A percentile compares a stretch with the other conserved stretches of the same genome.
Evolutionary conservation across 2,888 invertebrate genomes (phyloP).

Genomic region (Cheilosia variabilis): DNA sequence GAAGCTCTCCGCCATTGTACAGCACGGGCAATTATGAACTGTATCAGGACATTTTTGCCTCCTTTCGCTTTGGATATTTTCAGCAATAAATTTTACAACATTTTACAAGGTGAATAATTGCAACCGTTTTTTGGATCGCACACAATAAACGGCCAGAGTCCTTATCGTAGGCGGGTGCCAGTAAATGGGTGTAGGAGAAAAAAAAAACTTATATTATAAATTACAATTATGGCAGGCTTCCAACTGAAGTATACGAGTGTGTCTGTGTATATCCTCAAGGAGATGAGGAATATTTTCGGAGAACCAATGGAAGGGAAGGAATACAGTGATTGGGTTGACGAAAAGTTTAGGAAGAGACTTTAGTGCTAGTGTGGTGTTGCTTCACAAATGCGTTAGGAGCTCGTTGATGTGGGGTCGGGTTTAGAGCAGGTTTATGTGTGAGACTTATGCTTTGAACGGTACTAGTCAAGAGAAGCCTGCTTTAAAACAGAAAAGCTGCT

Average conservation of each 20-base stretch:
- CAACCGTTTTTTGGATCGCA: constrained; percentile 42
- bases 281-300: background rate
- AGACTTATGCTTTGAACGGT: no score
- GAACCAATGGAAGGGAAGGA: background rate
- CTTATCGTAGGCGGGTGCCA: constrained; percentile 37
- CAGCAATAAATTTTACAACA: constrained; percentile 63
- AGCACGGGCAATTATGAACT: constrained; percentile 54
- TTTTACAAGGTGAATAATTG: constrained; percentile 73
- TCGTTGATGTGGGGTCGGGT: no score
- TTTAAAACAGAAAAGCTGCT: no score
- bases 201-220: constrained; percentile 62
- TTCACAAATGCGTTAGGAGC: no score
- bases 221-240: constrained; percentile 63
- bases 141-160: constrained; percentile 44
- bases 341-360: no score
- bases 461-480: no score
- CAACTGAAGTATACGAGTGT: constrained; percentile 3
- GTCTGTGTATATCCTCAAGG: background rate
- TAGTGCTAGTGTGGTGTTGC: no score
- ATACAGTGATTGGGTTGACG: no score
- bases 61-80: constrained; percentile 44
- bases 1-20: constrained; percentile 1
- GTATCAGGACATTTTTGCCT: constrained; percentile 55
- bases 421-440: no score
- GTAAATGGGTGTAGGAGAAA: background rate